Conservation (phyloP, 2,888 invertebrate species). For the Drosophila monieri region DNA sequence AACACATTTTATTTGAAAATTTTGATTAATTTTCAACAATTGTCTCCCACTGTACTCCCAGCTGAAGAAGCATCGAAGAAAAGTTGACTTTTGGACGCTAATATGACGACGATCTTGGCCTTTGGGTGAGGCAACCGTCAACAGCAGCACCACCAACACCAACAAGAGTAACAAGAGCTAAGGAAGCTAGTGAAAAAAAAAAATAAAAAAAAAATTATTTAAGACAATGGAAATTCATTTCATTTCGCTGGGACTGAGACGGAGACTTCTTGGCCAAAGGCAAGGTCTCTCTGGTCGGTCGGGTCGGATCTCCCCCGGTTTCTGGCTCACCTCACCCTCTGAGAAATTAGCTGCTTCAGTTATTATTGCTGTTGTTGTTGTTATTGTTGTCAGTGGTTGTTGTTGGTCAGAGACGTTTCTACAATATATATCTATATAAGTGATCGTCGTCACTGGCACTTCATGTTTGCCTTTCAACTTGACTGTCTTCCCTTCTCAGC, state of each 20-base stretch:
- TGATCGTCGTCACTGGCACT: slow-evolving; percentile 74
- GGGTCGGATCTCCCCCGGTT: slow-evolving; percentile 24
- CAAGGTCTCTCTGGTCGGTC: slow-evolving; percentile 59
- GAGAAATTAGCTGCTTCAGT: slow-evolving; percentile 79
- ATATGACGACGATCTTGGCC: slow-evolving; percentile 81
- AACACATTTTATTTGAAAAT: too few relatives aligned
- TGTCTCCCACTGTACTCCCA: slow-evolving; percentile 23
- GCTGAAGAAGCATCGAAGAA: slow-evolving; percentile 62
- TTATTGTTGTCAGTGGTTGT: slow-evolving; percentile 25
- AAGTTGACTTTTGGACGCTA: slow-evolving; percentile 76
- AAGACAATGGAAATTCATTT: slow-evolving; percentile 76
- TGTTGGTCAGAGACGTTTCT: slow-evolving; percentile 59
- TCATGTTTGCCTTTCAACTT: slow-evolving; percentile 76
- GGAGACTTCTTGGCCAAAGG: slow-evolving; percentile 67
- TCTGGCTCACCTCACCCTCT: slow-evolving; percentile 63
- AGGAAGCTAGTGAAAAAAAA: slow-evolving; percentile 60
- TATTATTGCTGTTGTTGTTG: slow-evolving; percentile 65
- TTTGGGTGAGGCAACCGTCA: slow-evolving; percentile 65
- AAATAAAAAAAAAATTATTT: slow-evolving; percentile 31
- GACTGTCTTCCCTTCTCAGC: slow-evolving; percentile 35
- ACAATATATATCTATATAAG: slow-evolving; percentile 61
- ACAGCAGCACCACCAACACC: slow-evolving; percentile 27
- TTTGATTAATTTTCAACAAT: slow-evolving; percentile 11
- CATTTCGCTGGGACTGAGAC: slow-evolving; percentile 51
- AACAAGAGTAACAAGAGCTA: slow-evolving; percentile 34